Evolutionary conservation across 35 echinoderm and acorn worm species (phyloP).

Genomic region (Chiridota heheva): DNA sequence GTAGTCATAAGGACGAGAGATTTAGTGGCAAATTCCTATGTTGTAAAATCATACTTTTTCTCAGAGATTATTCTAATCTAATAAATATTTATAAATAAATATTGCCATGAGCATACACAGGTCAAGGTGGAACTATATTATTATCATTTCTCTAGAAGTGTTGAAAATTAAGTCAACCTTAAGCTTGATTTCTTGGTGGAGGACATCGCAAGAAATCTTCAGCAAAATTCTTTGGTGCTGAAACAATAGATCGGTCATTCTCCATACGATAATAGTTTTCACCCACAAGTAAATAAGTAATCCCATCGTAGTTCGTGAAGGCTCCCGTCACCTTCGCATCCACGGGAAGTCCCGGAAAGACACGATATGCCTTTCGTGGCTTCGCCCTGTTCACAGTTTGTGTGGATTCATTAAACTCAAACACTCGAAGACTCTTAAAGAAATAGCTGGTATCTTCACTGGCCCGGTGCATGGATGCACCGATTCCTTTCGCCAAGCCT

Average conservation of each 20-base stretch:
- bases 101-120: too few species aligned
- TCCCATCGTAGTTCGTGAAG: slow-evolving; percentile 23
- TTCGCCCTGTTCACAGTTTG: background rate
- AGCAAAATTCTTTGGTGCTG: too few species aligned
- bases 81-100: too few species aligned
- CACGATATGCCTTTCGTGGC: background rate
- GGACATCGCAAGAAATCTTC: slow-evolving; percentile 41
- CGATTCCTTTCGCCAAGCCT: background rate
- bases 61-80: too few species aligned
- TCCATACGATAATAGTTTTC: slow-evolving; percentile 14
- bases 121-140: too few species aligned
- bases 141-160: too few species aligned
- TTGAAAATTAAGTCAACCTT: too few species aligned
- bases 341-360: slow-evolving; percentile 31
- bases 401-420: slow-evolving; percentile 9
- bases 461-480: slow-evolving; percentile 33
- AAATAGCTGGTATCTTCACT: slow-evolving; percentile 13
- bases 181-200: background rate
- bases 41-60: too few species aligned
- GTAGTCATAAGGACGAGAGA: too few species aligned
- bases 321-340: slow-evolving; percentile 22
- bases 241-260: background rate
- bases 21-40: too few species aligned
- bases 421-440: slow-evolving; percentile 26
- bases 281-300: slow-evolving; percentile 14